Evolutionary conservation across 1,140 invertebrate species (phyloP), one percentile per base, ranked within the genome.

Genomic region (Helicorthomorpha holstii): DNA sequence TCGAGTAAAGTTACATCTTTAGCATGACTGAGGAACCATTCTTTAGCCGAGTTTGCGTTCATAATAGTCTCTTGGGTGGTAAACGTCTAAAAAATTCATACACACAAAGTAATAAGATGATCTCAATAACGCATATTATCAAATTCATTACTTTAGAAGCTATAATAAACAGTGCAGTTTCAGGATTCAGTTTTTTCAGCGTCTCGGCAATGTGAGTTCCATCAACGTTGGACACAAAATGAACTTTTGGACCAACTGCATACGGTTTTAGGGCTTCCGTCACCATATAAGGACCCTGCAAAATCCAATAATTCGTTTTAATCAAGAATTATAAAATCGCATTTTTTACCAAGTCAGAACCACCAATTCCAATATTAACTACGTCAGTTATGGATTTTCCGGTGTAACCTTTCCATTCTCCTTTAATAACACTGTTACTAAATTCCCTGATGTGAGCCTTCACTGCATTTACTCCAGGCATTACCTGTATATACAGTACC

Each of bases 41-140:
- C 70, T 66, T 96, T 96, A 1, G 96, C 95, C 16, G 95, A 95
- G 2, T 81, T 84, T 3, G 96, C 95, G 73, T 99, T 99, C 19
- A 95, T 98, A 57, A 99, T 96, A 1, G 96, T 99, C 75, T 99
- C 96, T 68, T 98, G 94, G 1, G 96, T 99, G 10, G 94, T 98
- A 66, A 97, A 98, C 0, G 94, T 98, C 73, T 70, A 59, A 45
- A 63, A n/a, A n/a, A n/a, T n/a, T n/a, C n/a, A n/a, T n/a, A n/a
- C n/a, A n/a, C n/a, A n/a, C n/a, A n/a, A n/a, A n/a, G n/a, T n/a
- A n/a, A n/a, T n/a, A n/a, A n/a, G n/a, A n/a, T n/a, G n/a, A n/a
- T n/a, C n/a, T n/a, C n/a, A 7, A 46, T 7, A 22, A 21, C 19
- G 21, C 19, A 25, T 21, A 12, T 19, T 12, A 22, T 25, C 4